A percentile compares a stretch with the other conserved stretches of the same genome.
These are phyloP conservation scores for Dynastes grantii DNA, from an alignment of 2,888 invertebrate species.

Conservation along the genomic window DNA sequence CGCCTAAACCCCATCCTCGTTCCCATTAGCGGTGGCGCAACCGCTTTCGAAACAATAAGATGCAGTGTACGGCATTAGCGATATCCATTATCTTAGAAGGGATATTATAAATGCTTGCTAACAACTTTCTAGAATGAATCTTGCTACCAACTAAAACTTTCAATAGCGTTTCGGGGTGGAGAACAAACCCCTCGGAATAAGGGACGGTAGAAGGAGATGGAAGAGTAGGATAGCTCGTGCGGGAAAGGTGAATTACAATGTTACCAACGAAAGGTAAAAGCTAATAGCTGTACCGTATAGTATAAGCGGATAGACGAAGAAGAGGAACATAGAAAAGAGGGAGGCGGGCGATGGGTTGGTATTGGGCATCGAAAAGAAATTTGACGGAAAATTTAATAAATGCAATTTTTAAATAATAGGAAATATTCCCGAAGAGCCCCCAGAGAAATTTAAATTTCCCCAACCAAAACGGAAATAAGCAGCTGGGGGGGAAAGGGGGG, in stretches of 20 bases:
- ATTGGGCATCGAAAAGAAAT: conserved; percentile 18
- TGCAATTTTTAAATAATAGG: conserved; percentile 70
- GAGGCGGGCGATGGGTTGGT: background rate
- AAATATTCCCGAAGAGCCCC: conserved; percentile 61
- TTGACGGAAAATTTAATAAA: conserved; percentile 69
- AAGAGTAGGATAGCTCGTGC: background rate
- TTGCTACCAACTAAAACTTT: conserved; percentile 62
- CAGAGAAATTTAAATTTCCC: too few species aligned
- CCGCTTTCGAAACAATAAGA: conserved; percentile 61
- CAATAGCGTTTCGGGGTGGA: conserved; percentile 56
- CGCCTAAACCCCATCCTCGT: conserved; percentile 16
- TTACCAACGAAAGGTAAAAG: conserved; percentile 30
- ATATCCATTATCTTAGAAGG: conserved; percentile 61
- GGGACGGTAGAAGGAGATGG: conserved; percentile 39
- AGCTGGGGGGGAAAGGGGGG: conserved; percentile 21
- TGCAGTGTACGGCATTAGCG: conserved; percentile 61
- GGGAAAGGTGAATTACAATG: conserved; percentile 52
- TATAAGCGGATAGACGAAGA: background rate
- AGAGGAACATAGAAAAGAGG: background rate
- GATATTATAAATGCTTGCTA: conserved; percentile 62
- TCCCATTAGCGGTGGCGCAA: conserved; percentile 47
- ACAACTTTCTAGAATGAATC: conserved; percentile 60
- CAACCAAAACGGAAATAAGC: too few species aligned
- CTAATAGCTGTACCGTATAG: background rate
- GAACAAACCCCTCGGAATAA: conserved; percentile 52